Evolutionary conservation across 2,113 vertebrate species (phyloP).

Genomic region (Chaetura pelagica): DNA sequence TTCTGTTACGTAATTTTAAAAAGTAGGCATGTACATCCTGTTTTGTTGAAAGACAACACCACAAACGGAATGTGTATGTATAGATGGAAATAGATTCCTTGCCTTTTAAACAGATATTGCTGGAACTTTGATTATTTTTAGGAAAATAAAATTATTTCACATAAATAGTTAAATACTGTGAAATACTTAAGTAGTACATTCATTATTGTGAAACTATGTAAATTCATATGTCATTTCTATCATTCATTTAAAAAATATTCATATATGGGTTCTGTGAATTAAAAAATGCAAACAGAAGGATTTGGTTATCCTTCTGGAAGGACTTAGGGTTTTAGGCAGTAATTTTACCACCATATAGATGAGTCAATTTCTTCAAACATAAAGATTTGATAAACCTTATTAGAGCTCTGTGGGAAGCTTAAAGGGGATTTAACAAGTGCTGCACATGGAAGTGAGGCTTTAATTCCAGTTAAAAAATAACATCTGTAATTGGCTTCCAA

Average conservation of each 20-base stretch:
- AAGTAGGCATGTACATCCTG: fast-evolving
- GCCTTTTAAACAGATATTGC: not conserved
- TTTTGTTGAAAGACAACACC: not conserved
- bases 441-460: not conserved
- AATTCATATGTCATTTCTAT: not conserved
- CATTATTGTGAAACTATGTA: not conserved
- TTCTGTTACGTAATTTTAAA: not conserved
- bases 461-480: not conserved
- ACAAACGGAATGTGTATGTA: not conserved
- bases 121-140: not conserved
- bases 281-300: not conserved
- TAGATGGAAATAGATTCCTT: not conserved
- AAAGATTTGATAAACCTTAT: not conserved
- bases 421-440: not conserved
- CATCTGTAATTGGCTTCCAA: not conserved
- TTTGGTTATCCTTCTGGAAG: not conserved
- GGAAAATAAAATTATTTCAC: not conserved
- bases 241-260: not conserved
- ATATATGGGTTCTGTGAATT: not conserved
- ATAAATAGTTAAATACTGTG: not conserved
- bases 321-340: not conserved
- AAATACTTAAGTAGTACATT: not conserved
- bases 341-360: not conserved
- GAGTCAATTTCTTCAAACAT: not conserved
- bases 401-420: not conserved